A percentile compares a stretch with the other conserved stretches of the same genome.
Conservation (phyloP, 2,113 vertebrate genomes). For the Myrmecophaga tridactyla region DNA sequence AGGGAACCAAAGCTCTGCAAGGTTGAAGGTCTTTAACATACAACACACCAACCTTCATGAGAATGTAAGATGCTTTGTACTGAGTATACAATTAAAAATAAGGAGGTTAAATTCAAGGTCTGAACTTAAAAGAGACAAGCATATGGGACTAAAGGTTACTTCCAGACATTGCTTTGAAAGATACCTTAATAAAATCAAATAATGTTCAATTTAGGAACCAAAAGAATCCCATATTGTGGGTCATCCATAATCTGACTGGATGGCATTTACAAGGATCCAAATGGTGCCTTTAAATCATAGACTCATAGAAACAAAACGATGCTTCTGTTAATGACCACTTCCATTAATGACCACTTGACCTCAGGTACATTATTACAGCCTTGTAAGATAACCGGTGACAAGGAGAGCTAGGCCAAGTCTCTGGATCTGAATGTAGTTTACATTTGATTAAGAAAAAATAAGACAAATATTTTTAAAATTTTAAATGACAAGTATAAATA, state of each 20-base stretch:
- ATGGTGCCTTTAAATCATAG: not conserved
- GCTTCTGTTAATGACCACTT: not conserved
- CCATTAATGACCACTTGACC: not conserved
- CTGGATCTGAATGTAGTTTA: not conserved
- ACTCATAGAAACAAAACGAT: not conserved
- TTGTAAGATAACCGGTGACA: not conserved
- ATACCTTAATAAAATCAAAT: not conserved
- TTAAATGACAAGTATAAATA: not conserved
- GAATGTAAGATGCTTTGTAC: not conserved
- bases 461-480: not conserved
- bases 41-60: not conserved
- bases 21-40: not conserved
- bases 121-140: not conserved
- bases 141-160: not conserved
- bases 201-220: not conserved
- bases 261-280: not conserved
- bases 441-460: not conserved
- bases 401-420: not conserved
- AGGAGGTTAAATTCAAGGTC: not conserved
- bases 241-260: not conserved
- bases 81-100: not conserved
- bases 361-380: rapidly evolving
- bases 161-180: not conserved
- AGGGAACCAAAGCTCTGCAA: rapidly evolving
- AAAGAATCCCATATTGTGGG: not conserved